Percentiles rank a stretch among this genome's conserved stretches.
Evolutionary conservation across 1,140 invertebrate genomes (phyloP).

Genomic region (Trichonephila inaurata): DNA sequence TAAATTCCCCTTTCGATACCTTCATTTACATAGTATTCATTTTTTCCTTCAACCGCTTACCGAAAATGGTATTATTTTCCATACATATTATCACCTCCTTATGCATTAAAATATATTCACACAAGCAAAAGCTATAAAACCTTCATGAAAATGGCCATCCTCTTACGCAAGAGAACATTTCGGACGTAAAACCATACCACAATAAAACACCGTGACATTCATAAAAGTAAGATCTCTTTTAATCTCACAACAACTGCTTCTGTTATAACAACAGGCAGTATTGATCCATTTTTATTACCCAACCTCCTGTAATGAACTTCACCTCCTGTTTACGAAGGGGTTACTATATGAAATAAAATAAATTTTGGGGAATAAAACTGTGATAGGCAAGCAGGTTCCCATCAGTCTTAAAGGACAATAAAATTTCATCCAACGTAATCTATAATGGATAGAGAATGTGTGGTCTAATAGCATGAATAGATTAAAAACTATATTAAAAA

Average conservation of each 20-base stretch:
- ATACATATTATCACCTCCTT: slow-evolving; percentile 41
- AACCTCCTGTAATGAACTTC: background rate
- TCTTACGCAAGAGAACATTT: background rate
- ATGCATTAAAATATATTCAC: background rate
- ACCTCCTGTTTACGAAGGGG: background rate
- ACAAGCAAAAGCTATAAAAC: slow-evolving; percentile 24
- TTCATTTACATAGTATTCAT: background rate
- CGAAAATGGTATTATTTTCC: slow-evolving; percentile 36
- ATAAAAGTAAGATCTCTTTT: slow-evolving; percentile 61
- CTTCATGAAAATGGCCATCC: slow-evolving; percentile 15
- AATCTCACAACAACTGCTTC: slow-evolving; percentile 48
- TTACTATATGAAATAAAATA: background rate
- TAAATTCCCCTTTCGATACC: background rate
- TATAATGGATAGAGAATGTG: background rate
- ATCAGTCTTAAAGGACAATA: background rate
- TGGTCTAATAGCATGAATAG: background rate
- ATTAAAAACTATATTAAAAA: background rate
- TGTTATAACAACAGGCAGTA: slow-evolving; percentile 18
- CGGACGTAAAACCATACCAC: slow-evolving; percentile 19
- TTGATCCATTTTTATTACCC: slow-evolving; percentile 16
- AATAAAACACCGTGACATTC: slow-evolving; percentile 55
- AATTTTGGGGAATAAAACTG: slow-evolving; percentile 19
- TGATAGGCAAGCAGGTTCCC: background rate
- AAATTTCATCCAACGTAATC: background rate
- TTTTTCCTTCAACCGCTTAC: background rate